These are phyloP conservation scores for Eublepharis macularius DNA, from an alignment of 2,113 vertebrate genomes.

Conservation along the genomic window DNA sequence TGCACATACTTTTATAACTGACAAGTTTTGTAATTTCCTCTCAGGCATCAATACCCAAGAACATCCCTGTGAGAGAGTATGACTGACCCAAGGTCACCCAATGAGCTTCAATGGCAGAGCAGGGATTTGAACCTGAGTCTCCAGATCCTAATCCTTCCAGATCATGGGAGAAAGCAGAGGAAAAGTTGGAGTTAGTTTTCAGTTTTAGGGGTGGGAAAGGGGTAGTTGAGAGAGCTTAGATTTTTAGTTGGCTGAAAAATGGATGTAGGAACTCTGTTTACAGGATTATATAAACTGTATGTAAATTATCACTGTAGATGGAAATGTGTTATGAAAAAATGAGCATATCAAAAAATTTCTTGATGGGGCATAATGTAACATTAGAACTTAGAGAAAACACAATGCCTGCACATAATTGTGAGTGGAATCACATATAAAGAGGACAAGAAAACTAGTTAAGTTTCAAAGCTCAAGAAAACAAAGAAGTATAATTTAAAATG, in stretches of 20 bases:
- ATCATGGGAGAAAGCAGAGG: too few species aligned
- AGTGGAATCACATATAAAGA: not conserved
- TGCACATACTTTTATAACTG: too few species aligned
- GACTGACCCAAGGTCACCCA: too few species aligned
- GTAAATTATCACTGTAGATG: not conserved
- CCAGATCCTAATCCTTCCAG: too few species aligned
- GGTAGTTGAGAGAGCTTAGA: not conserved
- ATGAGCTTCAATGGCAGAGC: too few species aligned
- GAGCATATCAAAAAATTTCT: conserved; percentile 9
- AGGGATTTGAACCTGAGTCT: too few species aligned
- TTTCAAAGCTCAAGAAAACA: not conserved
- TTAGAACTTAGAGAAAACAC: conserved; percentile 13
- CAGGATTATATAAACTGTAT: not conserved
- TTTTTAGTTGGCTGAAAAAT: not conserved
- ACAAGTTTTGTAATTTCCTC: too few species aligned
- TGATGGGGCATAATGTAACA: conserved; percentile 4
- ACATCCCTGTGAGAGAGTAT: too few species aligned
- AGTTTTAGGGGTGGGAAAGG: not conserved
- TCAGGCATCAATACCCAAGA: too few species aligned
- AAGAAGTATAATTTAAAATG: conserved; percentile 2
- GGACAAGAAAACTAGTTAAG: not conserved
- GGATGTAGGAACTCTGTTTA: not conserved
- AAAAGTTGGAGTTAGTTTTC: not conserved
- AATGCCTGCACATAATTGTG: not conserved
- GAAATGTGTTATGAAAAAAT: conserved; percentile 31